Evolutionary conservation across 1,140 invertebrate genomes (phyloP).

Genomic region (Rhyacophila brunnea): DNA sequence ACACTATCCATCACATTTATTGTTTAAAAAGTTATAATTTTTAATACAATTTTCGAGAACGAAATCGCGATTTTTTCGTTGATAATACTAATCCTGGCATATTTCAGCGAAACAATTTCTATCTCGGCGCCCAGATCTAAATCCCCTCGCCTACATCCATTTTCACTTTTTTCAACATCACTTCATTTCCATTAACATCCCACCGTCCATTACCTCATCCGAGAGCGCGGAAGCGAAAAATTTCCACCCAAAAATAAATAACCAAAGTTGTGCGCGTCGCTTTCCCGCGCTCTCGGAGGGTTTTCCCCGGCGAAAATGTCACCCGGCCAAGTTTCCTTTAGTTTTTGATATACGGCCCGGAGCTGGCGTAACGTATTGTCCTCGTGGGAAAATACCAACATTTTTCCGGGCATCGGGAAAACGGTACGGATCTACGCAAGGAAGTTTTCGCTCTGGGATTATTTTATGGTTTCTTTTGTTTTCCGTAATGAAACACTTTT

Average conservation of each 20-base stretch:
- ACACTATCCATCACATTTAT: too few relatives aligned
- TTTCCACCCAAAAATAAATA: slow-evolving; percentile 30
- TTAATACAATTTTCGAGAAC: too few relatives aligned
- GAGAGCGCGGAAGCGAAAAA: slow-evolving; percentile 28
- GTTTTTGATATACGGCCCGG: slow-evolving; percentile 28
- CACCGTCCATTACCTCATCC: background rate
- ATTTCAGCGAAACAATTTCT: background rate
- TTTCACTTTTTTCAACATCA: slow-evolving; percentile 19
- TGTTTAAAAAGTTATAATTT: too few relatives aligned
- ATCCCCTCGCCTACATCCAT: background rate
- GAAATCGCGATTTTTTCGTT: too few relatives aligned
- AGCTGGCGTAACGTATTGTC: slow-evolving; percentile 26
- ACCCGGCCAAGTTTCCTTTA: slow-evolving; percentile 22
- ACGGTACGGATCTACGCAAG: too few relatives aligned
- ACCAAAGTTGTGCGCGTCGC: background rate
- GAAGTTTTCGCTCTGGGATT: too few relatives aligned
- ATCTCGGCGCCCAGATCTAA: background rate
- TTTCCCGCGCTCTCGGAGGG: background rate
- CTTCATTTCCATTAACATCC: slow-evolving; percentile 23
- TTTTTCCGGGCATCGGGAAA: too few relatives aligned
- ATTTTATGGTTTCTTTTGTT: too few relatives aligned
- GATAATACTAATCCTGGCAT: too few relatives aligned
- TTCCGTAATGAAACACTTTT: too few relatives aligned
- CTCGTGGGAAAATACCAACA: slow-evolving; percentile 9
- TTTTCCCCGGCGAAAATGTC: slow-evolving; percentile 11